phyloP scores from a whole-genome alignment of 2,113 vertebrate species.

The Hemibagrus wyckioides region DNA sequence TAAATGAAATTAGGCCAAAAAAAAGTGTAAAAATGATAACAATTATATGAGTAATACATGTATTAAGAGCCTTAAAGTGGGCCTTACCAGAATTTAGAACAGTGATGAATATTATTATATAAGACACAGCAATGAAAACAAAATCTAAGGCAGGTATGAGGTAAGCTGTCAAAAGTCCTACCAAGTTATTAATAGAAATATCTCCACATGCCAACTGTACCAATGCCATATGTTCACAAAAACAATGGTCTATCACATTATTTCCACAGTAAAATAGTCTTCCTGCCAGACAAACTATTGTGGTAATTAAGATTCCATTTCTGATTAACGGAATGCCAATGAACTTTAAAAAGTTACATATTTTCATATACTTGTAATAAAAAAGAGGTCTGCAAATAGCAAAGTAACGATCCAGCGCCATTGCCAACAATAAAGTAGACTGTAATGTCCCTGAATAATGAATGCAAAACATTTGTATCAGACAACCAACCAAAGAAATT shows the following conservation, averaged over 20 bases:
- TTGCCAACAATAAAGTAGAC: conserved; percentile 62
- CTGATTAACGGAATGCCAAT: conserved; percentile 26
- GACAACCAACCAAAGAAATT: conserved; percentile 41
- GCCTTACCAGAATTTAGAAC: conserved; percentile 43
- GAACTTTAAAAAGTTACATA: conserved; percentile 12
- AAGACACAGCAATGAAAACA: conserved; percentile 35
- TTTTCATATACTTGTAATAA: conserved; percentile 45
- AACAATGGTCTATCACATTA: conserved; percentile 57
- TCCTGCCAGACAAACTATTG: conserved; percentile 34
- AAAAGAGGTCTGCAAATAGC: conserved; percentile 50
- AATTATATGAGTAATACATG: conserved; percentile 51
- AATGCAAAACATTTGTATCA: conserved; percentile 50
- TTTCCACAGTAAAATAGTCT: conserved; percentile 57
- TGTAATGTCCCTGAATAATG: conserved; percentile 52
- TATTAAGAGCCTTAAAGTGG: conserved; percentile 44
- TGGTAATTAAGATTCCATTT: conserved; percentile 5
- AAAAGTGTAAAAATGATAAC: conserved; percentile 26
- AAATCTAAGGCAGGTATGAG: conserved; percentile 26
- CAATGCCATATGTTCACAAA: conserved; percentile 65
- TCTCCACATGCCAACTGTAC: conserved; percentile 65
- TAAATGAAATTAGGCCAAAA: conserved; percentile 46
- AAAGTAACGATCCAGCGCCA: conserved; percentile 60
- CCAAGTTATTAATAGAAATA: conserved; percentile 52
- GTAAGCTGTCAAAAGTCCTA: conserved; percentile 50
- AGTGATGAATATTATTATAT: conserved; percentile 41